Conservation (phyloP, 2,797 vertebrate genomes). For the Enteromius unitaeniatus region DNA sequence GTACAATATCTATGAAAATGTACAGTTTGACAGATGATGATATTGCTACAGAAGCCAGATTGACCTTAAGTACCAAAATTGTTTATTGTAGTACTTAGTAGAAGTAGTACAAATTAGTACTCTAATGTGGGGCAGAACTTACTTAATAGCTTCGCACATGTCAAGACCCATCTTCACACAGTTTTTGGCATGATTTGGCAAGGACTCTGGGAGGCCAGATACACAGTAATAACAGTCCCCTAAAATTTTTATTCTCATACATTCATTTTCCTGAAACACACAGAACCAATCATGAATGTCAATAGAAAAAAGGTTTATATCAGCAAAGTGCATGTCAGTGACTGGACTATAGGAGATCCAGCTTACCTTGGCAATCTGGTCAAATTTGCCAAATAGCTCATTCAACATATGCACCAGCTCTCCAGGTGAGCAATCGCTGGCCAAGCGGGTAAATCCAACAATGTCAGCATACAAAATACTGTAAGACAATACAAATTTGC, state of each 20-base stretch:
- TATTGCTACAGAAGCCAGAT: neutral
- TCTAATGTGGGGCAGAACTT: constrained; percentile 62
- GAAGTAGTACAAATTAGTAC: neutral
- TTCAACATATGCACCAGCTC: constrained; percentile 97
- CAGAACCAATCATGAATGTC: constrained; percentile 27
- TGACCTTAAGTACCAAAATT: neutral
- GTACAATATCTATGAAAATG: constrained; percentile 1
- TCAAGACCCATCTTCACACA: constrained; percentile 99
- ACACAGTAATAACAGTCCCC: constrained; percentile 99
- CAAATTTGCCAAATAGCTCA: constrained; percentile 97
- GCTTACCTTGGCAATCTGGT: constrained; percentile 96
- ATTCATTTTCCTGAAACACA: constrained; percentile 92
- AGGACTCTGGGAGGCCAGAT: constrained; percentile 94
- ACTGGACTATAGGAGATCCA: neutral
- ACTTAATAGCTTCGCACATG: constrained; percentile 99
- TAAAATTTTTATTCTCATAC: constrained; percentile 98
- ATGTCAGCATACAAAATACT: constrained; percentile 97
- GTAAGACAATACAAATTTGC: constrained; percentile 51
- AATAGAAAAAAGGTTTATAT: neutral
- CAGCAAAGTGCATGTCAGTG: neutral
- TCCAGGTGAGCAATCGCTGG: constrained; percentile 95
- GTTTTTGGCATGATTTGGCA: constrained; percentile 96
- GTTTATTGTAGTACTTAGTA: neutral
- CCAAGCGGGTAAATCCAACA: constrained; percentile 94
- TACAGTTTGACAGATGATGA: neutral